Evolutionary conservation across 2,113 vertebrate species (phyloP).

Genomic region (Amphiprion ocellaris): DNA sequence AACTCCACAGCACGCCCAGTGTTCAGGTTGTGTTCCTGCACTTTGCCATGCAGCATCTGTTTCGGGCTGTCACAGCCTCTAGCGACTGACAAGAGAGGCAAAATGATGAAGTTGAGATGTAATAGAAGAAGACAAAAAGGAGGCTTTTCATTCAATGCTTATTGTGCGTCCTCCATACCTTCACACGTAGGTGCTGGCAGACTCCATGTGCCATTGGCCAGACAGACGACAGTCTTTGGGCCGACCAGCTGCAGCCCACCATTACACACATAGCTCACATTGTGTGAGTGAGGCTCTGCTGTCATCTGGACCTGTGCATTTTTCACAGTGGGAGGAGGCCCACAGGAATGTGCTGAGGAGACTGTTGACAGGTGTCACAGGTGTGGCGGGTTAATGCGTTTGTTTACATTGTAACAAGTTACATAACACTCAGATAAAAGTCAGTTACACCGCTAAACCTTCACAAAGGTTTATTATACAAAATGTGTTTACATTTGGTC

Average conservation of each 20-base stretch:
- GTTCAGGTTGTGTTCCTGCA: slow-evolving; percentile 86
- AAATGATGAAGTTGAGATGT: background rate
- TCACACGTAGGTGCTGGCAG: slow-evolving; percentile 89
- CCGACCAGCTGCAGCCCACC: slow-evolving; percentile 89
- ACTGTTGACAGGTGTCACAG: background rate
- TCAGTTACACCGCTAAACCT: too few species aligned
- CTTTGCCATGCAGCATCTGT: slow-evolving; percentile 86
- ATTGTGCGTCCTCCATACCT: slow-evolving; percentile 55
- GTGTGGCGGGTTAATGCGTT: background rate
- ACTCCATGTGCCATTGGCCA: slow-evolving; percentile 90
- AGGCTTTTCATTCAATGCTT: background rate
- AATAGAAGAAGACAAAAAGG: too few species aligned
- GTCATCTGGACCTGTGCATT: slow-evolving; percentile 84
- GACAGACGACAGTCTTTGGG: slow-evolving; percentile 85
- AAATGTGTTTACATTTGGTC: too few species aligned
- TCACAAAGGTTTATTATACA: too few species aligned
- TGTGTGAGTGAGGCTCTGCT: slow-evolving; percentile 84
- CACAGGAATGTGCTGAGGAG: slow-evolving; percentile 85
- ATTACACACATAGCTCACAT: slow-evolving; percentile 88
- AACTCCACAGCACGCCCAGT: slow-evolving; percentile 86
- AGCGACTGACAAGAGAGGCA: slow-evolving; percentile 32
- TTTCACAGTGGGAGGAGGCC: slow-evolving; percentile 87
- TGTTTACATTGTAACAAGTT: background rate
- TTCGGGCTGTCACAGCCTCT: slow-evolving; percentile 85
- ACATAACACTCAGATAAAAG: too few species aligned